These are phyloP conservation scores for Amia ocellicauda DNA, from an alignment of 2,113 vertebrate genomes.

Conservation along the genomic window DNA sequence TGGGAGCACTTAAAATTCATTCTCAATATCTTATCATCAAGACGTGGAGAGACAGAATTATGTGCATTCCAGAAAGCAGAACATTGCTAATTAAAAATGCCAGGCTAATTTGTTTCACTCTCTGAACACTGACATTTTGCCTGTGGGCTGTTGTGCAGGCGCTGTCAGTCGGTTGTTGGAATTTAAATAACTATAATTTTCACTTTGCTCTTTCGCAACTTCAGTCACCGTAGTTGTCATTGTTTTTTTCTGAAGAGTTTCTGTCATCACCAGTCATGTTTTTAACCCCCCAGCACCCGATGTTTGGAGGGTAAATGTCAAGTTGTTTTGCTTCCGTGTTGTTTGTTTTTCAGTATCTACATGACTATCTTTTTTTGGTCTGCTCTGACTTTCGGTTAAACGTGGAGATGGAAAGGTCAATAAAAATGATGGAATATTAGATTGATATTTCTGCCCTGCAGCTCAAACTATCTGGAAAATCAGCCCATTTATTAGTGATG, in stretches of 20 bases:
- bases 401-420: too few relatives aligned
- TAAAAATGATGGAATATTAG: too few relatives aligned
- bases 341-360: too few relatives aligned
- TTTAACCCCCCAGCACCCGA: too few relatives aligned
- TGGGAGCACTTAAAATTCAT: constrained; percentile 2
- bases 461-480: too few relatives aligned
- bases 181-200: constrained; percentile 66
- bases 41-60: constrained; percentile 12
- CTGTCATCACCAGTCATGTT: neutral
- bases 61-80: constrained; percentile 39
- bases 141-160: constrained; percentile 46
- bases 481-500: too few relatives aligned
- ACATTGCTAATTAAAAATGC: constrained; percentile 55
- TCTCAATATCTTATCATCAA: constrained; percentile 8
- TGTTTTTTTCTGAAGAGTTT: neutral
- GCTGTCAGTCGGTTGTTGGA: constrained; percentile 51
- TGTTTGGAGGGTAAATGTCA: neutral
- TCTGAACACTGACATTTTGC: constrained; percentile 47
- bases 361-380: too few relatives aligned
- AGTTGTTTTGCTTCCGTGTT: too few relatives aligned
- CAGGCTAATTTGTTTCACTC: constrained; percentile 58
- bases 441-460: too few relatives aligned
- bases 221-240: constrained; percentile 34
- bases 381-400: too few relatives aligned
- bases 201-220: constrained; percentile 49